Percentiles rank a stretch among this genome's conserved stretches.
Evolutionary conservation across 2,888 invertebrate genomes (phyloP).

Genomic region (Notodonta dromedarius): DNA sequence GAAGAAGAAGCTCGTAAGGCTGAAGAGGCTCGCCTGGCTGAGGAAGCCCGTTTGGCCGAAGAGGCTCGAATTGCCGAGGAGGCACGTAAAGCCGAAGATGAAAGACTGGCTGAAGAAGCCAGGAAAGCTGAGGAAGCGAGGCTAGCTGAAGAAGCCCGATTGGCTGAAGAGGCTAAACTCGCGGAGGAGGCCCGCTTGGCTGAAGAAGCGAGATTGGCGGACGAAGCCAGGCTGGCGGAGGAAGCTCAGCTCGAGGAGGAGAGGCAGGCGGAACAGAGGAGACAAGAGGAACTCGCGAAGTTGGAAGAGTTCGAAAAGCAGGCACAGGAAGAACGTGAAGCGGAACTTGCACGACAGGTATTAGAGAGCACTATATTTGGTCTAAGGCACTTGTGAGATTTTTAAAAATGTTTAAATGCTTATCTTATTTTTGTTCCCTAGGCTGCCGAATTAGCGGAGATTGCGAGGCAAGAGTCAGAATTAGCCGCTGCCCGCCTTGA

Average conservation of each 20-base stretch:
- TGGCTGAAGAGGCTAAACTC: conserved; percentile 75
- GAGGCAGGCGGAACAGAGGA: conserved; percentile 78
- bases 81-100: conserved; percentile 73
- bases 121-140: conserved; percentile 75
- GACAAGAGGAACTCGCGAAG: conserved; percentile 82
- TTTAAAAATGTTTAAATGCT: background rate
- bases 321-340: conserved; percentile 86
- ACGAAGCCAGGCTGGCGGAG: conserved; percentile 64
- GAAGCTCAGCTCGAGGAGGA: conserved; percentile 70
- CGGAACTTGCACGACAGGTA: conserved; percentile 87
- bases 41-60: conserved; percentile 72
- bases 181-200: conserved; percentile 70
- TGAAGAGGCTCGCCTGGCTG: conserved; percentile 72
- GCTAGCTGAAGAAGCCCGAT: conserved; percentile 69
- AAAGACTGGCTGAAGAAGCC: conserved; percentile 67
- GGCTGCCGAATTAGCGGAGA: conserved; percentile 88
- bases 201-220: conserved; percentile 62
- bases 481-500: conserved; percentile 85
- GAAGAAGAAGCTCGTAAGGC: conserved; percentile 76
- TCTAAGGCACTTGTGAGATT: background rate
- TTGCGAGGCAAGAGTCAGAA: conserved; percentile 84
- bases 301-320: conserved; percentile 85
- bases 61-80: conserved; percentile 66
- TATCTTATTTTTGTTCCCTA: conserved; percentile 43
- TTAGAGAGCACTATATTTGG: background rate